These are phyloP conservation scores for Bubo bubo DNA, from an alignment of 2,113 vertebrate species.

Conservation along the genomic window DNA sequence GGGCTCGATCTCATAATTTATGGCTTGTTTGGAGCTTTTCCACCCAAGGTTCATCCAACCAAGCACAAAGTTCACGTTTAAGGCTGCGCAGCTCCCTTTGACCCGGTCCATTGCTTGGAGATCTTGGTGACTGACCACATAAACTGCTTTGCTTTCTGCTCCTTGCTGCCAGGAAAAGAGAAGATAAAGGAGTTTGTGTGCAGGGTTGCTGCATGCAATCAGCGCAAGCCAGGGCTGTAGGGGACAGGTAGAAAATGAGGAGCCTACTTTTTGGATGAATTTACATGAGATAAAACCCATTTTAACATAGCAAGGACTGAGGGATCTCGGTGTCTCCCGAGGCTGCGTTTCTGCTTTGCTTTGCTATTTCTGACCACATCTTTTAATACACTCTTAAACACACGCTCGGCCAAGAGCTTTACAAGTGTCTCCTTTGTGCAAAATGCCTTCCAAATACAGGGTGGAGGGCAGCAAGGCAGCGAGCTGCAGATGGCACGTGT, in stretches of 20 bases:
- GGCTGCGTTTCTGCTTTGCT: neutral
- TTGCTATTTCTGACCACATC: neutral
- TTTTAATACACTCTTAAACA: neutral
- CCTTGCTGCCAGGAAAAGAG: neutral
- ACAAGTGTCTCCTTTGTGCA: neutral
- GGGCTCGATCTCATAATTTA: neutral
- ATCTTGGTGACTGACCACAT: neutral
- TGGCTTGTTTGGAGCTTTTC: neutral
- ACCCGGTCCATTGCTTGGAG: neutral
- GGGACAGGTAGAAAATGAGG: neutral
- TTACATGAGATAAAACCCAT: rapidly evolving
- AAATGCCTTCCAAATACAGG: rapidly evolving
- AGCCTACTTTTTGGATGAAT: neutral
- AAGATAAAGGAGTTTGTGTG: neutral
- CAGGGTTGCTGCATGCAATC: neutral
- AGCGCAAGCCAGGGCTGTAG: rapidly evolving
- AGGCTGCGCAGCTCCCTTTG: neutral
- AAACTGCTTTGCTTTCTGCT: neutral
- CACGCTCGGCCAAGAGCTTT: rapidly evolving
- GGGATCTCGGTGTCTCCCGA: rapidly evolving
- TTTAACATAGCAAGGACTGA: rapidly evolving
- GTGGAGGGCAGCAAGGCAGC: neutral
- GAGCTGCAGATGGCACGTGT: neutral
- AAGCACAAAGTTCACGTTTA: neutral
- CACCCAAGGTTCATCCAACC: neutral